Evolutionary conservation across 2,113 vertebrate species (phyloP), one percentile per base, ranked within the genome.

Genomic region (western clawed frog (Xenopus tropicalis)): DNA sequence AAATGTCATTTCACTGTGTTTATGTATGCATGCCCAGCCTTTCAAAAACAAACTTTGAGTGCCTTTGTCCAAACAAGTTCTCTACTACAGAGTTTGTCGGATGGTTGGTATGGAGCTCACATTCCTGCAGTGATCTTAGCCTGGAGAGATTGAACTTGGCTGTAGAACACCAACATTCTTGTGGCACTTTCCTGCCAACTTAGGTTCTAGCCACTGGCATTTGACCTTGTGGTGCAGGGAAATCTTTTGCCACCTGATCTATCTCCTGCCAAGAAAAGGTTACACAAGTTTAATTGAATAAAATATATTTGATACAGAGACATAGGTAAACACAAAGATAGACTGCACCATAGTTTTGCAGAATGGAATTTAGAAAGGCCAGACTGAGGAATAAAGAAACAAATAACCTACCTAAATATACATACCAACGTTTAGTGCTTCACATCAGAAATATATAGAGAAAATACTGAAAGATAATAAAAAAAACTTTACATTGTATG

Each of bases 41-140:
- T 74, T 52, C 25, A 54, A 75, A 75, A 75, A 75, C 65, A 75
- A 75, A 75, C 58, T 17, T 68, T n/a, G 19, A 54, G 65, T 75
- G 61, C 72, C 66, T 69, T 75, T 44, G 72, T 62, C 72, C 58
- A 37, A 69, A 75, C 72, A 75, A 75, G 66, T 75, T 75, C 65
- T 54, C 72, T 14, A 48, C 14, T 62, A 62, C 65, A 68, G 52
- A 69, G 72, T 69, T 69, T 69, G 57, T 56, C 25, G 65, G 57
- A 62, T 75, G 65, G 65, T 75, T 75, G 57, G 64, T 59, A 67
- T 23, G 64, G 56, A 75, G 42, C n/a, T 14, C 25, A 69, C 72
- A 75, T 75, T 75, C 72, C 56, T 68, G 44, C 22, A 42, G 24
- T 62, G 72, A 75, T 61, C 65, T 74, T 74, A 69, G 72, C 72